Evolutionary conservation across 1,140 invertebrate species (phyloP), one percentile per base, ranked within the genome.

Genomic region (Drosophila murphyi): DNA sequence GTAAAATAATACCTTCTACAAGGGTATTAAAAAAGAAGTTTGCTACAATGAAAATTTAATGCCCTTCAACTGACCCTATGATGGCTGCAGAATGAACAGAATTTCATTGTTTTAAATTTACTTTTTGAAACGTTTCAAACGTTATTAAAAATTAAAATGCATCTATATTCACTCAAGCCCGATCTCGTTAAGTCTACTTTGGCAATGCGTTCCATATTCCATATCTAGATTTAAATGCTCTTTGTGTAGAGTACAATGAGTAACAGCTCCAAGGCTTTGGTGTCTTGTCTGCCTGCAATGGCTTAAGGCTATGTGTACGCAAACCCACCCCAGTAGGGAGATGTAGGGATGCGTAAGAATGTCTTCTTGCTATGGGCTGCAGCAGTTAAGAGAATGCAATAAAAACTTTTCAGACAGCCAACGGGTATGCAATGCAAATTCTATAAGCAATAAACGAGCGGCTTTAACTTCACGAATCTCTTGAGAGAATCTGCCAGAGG

Each of bases 321-420:
- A 20, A 43, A 43, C 39, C 39, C n/a, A 3, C 39, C 10, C 10
- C 10, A 43, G 3, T n/a, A 8, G 65, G 29, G 20, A 32, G 41
- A 8, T 28, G n/a, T 43, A 2, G 34, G 45, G 45, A 32, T 35
- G 34, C 34, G 10, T 35, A 41, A 57, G 61, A 55, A 63, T 45
- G 34, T 35, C 39, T 51, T 87, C 74, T 72, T 35, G 12, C 48
- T 32, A 10, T 6, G 31, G 39, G 45, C 60, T 71, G 72, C 72
- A 62, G 85, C 82, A 82, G 61, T 77, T 80, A 62, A 73, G 77
- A 80, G 72, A 87, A 87, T 87, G 85, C 83, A 87, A 87, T 87
- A 89, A 89, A 88, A 87, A 87, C 80, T 89, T 87, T 83, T 83
- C 80, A 87, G 83, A 87, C 83, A 72, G 77, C 70, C 72, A 50